phyloP scores from a whole-genome alignment of 1,140 invertebrate species.

The Aphaenogaster floridana region DNA sequence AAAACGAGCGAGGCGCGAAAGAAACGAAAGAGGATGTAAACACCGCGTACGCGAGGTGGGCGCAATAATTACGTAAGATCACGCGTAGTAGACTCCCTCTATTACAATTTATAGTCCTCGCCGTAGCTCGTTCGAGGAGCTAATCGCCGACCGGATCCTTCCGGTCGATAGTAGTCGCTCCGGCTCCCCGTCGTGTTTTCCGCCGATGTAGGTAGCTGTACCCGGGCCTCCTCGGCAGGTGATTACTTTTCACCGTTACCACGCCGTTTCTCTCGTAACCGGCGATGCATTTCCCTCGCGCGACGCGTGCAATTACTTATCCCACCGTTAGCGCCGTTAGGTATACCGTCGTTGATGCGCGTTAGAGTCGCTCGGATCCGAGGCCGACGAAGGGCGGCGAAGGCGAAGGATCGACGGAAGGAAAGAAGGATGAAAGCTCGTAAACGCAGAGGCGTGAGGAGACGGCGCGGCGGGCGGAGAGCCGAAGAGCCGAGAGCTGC shows the following conservation, averaged over 20 bases:
- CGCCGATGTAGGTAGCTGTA: conserved; percentile 33
- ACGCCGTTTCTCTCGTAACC: conserved; percentile 63
- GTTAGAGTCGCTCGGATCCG: conserved; percentile 46
- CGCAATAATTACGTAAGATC: conserved; percentile 60
- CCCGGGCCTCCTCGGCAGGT: conserved; percentile 37
- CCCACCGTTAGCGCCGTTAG: conserved; percentile 64
- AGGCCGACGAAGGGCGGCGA: conserved; percentile 8
- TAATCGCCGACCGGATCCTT: conserved; percentile 63
- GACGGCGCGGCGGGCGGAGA: background rate
- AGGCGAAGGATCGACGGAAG: conserved; percentile 50
- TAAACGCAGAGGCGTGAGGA: conserved; percentile 48
- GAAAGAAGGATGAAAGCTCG: conserved; percentile 56
- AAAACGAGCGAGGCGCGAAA: background rate
- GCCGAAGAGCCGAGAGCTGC: conserved; percentile 1
- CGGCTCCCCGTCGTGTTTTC: conserved; percentile 11
- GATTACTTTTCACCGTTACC: conserved; percentile 68
- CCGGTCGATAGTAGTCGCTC: conserved; percentile 48
- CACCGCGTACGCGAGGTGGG: background rate
- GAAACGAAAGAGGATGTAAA: conserved; percentile 33
- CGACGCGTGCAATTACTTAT: conserved; percentile 71
- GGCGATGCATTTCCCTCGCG: conserved; percentile 62
- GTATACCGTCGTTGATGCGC: conserved; percentile 60
- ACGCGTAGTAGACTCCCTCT: conserved; percentile 19
- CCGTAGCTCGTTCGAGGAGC: conserved; percentile 57
- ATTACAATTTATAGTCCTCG: conserved; percentile 71